A percentile compares a stretch with the other conserved stretches of the same genome.
phyloP scores from a whole-genome alignment of 2,797 vertebrate species.

The Urosaurus nigricauda region DNA sequence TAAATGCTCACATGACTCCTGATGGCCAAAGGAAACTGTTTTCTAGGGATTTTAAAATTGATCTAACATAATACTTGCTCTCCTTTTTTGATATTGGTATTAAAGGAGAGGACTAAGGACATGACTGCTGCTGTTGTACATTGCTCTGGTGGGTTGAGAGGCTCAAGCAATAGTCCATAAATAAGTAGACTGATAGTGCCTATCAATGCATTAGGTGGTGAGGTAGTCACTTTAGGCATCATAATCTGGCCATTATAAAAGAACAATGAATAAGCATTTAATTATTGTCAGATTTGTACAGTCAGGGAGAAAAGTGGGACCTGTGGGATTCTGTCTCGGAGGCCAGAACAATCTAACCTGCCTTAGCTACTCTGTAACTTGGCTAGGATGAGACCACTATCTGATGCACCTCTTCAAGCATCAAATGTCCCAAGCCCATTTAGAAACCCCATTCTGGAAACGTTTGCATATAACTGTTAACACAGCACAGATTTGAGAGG shows the following conservation, averaged over 20 bases:
- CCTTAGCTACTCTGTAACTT: not conserved
- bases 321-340: not conserved
- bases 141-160: too few relatives aligned
- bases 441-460: not conserved
- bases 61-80: conserved; percentile 18
- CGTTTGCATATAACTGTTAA: not conserved
- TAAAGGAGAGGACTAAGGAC: not conserved
- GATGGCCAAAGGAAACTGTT: conserved; percentile 32
- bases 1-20: conserved; percentile 28
- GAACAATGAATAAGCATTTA: not conserved
- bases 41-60: conserved; percentile 18
- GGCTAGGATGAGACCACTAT: not conserved
- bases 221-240: not conserved
- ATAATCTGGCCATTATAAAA: too few relatives aligned
- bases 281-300: not conserved
- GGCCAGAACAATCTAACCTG: not conserved
- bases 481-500: not conserved
- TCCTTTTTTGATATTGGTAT: not conserved
- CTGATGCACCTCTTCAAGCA: not conserved
- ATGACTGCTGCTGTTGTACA: not conserved
- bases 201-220: too few relatives aligned
- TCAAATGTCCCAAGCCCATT: not conserved
- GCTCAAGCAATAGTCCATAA: too few relatives aligned
- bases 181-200: too few relatives aligned
- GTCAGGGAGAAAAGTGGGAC: not conserved